These are phyloP conservation scores for Zoanthus sociatus DNA, from an alignment of 92 coral and sea anemone genomes.

Conservation along the genomic window DNA sequence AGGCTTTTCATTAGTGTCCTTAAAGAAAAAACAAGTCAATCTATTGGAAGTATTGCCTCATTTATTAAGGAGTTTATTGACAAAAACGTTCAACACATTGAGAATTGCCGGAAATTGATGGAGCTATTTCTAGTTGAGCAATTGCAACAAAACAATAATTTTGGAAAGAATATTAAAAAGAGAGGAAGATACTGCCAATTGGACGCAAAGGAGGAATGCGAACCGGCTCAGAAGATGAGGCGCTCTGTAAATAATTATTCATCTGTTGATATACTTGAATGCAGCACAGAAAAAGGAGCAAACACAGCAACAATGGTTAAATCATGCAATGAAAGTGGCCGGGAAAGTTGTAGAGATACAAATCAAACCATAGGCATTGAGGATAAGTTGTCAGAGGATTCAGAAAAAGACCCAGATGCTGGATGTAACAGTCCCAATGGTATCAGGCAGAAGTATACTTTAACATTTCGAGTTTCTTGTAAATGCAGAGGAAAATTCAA, in stretches of 20 bases:
- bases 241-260: neutral
- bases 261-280: neutral
- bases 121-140: constrained; percentile 9
- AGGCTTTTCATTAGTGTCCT: constrained; percentile 36
- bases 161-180: neutral
- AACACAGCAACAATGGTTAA: neutral
- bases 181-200: neutral
- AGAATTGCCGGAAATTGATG: neutral
- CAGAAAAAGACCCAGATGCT: neutral
- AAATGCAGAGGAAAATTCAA: constrained; percentile 40
- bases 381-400: neutral
- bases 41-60: neutral
- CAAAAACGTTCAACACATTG: constrained; percentile 1
- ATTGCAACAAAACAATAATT: too few relatives aligned
- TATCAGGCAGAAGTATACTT: neutral
- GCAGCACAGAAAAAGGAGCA: neutral
- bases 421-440: neutral
- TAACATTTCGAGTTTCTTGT: constrained; percentile 40
- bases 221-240: constrained; percentile 11
- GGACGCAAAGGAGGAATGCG: neutral
- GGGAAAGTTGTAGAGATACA: neutral
- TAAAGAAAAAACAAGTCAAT: constrained; percentile 10
- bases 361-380: neutral
- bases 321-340: neutral
- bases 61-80: constrained; percentile 18